Percentiles rank a stretch among this genome's conserved stretches.
phyloP scores from a whole-genome alignment of 1,140 invertebrate genomes.

The Calliphora vicina region DNA sequence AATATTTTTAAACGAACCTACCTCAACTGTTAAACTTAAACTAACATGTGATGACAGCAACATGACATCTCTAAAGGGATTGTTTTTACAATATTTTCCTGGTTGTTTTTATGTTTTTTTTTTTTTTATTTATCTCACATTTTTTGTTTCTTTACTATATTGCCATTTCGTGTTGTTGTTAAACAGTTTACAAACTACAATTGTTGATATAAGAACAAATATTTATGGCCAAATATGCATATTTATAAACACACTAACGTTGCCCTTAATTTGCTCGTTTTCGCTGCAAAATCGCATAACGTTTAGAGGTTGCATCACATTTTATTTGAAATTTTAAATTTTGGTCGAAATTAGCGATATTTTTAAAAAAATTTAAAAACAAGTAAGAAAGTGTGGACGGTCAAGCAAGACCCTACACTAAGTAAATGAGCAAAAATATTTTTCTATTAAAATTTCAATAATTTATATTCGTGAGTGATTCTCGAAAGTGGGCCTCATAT shows the following conservation, averaged over 20 bases:
- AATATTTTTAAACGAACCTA: neutral
- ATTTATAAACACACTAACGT: neutral
- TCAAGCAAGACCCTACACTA: no score
- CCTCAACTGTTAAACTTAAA: conserved; percentile 11
- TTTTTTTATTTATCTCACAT: neutral
- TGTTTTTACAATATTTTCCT: neutral
- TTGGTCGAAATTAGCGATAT: no score
- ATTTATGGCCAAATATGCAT: neutral
- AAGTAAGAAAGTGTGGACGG: no score
- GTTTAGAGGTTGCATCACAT: no score
- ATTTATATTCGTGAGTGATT: no score
- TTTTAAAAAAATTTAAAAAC: no score
- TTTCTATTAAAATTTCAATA: no score
- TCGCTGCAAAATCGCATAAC: no score
- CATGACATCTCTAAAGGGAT: conserved; percentile 8
- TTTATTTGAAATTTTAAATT: no score
- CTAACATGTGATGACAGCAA: conserved; percentile 26
- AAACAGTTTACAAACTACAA: conserved; percentile 12
- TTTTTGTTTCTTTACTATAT: neutral
- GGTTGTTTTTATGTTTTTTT: neutral
- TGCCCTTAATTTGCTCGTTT: no score
- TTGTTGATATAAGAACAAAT: conserved; percentile 17
- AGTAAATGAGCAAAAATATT: no score
- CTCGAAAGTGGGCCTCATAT: no score
- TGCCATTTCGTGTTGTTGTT: neutral